Base-by-base conservation (phyloP, 2,888 invertebrate genomes). In the Nomada ruficornis region DNA sequence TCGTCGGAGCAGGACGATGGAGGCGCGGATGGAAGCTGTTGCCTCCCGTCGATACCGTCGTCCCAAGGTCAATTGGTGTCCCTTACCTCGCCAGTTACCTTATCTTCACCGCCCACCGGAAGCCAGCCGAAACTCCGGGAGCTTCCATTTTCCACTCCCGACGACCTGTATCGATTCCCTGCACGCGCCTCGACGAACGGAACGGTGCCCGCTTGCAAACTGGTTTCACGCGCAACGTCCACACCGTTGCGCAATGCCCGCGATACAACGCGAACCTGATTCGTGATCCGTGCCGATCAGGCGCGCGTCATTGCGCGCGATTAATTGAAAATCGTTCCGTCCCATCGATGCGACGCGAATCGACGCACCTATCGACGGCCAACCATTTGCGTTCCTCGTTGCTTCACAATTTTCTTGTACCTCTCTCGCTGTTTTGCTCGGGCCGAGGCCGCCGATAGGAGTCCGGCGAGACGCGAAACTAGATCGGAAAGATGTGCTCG, bases 221-320 rank as follows among this genome's bases (percentile, higher is more conserved):
- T 80, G 87, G 86, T 86, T 86, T 69, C 67, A 29, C 78, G 71
- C 65, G 80, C 86, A 87, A 83, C 87, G 87, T 87, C 85, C 87
- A 47, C 64, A 71, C 13, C 57, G 80, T 77, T 83, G 83, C 83
- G 80, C 75, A 88, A 85, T 69, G 68, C 78, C 80, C 36, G 36
- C 83, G 80, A 69, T 50, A 54, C 29, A 79, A 79, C 77, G 65
- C 62, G 71, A 62, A 68, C 50, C 65, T 59, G 73, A 78, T 75
- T 81, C 63, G 83, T 72, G 77, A 78, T 74, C 75, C 75, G 29
- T 63, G 63, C 70, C 70, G 69, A 73, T 78, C 67, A 77, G 83
- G 73, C 72, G 57, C 76, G 74, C 84, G 79, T 77, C 79, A 80
- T 86, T 80, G 82, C 80, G 67, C 60, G 82, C 74, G 77, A 87